Percentiles rank a stretch among this genome's conserved stretches.
These are phyloP conservation scores for Lutjanus campechanus DNA, from an alignment of 2,797 vertebrate species.

Conservation along the genomic window DNA sequence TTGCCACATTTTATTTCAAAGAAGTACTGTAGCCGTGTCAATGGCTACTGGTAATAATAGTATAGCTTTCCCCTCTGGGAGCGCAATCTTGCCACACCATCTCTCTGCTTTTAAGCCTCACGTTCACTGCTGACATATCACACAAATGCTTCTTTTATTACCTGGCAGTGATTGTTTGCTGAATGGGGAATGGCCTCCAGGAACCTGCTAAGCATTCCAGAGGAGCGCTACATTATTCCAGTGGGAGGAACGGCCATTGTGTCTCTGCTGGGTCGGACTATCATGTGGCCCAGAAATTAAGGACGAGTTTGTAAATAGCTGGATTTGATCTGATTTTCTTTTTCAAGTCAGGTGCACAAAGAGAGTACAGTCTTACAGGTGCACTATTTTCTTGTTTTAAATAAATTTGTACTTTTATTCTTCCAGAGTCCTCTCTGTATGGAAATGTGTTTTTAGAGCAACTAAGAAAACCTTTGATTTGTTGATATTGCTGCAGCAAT, in stretches of 20 bases:
- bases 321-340: slow-evolving; percentile 44
- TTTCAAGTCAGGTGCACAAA: slow-evolving; percentile 13
- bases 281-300: slow-evolving; percentile 58
- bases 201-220: slow-evolving; percentile 85
- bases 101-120: slow-evolving; percentile 90
- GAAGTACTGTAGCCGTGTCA: slow-evolving; percentile 86
- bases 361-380: slow-evolving; percentile 19
- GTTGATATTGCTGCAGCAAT: neutral
- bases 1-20: slow-evolving; percentile 89
- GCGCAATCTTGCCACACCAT: slow-evolving; percentile 92
- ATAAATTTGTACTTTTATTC: neutral
- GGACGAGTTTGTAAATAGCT: slow-evolving; percentile 46
- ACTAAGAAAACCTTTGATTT: neutral
- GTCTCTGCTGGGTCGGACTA: slow-evolving; percentile 61
- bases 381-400: neutral
- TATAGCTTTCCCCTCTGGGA: slow-evolving; percentile 88
- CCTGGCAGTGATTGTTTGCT: slow-evolving; percentile 92
- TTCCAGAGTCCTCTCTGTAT: neutral
- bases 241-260: slow-evolving; percentile 84
- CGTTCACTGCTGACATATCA: slow-evolving; percentile 89
- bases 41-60: slow-evolving; percentile 92
- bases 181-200: slow-evolving; percentile 87
- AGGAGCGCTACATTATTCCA: slow-evolving; percentile 83
- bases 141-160: slow-evolving; percentile 95
- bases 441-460: neutral